phyloP scores from a whole-genome alignment of 2,888 invertebrate genomes.

The Odontomyia ornata region DNA sequence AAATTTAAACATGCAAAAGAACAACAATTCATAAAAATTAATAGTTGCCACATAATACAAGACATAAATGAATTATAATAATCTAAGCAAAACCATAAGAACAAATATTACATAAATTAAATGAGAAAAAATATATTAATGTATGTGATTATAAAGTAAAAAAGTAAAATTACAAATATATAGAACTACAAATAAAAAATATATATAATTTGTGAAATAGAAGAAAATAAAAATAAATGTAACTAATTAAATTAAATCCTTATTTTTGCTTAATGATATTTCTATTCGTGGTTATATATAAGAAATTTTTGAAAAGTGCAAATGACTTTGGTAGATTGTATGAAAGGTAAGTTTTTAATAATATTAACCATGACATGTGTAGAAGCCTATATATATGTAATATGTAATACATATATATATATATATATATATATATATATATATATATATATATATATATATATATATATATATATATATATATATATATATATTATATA shows the following conservation, averaged over 20 bases:
- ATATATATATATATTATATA: no score
- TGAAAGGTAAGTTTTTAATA: no score
- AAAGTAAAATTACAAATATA: constrained; percentile 40
- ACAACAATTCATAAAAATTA: constrained; percentile 37
- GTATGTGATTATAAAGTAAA: constrained; percentile 44
- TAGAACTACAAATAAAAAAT: constrained; percentile 38
- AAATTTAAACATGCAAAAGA: constrained; percentile 27
- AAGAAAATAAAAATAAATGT: constrained; percentile 45
- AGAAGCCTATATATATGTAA: no score
- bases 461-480: no score
- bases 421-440: no score
- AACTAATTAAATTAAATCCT: constrained; percentile 44
- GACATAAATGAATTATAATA: constrained; percentile 1
- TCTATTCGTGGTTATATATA: no score
- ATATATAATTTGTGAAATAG: constrained; percentile 45
- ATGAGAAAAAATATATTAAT: constrained; percentile 42
- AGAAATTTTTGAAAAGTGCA: no score
- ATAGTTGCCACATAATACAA: constrained; percentile 27
- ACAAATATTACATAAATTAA: constrained; percentile 33
- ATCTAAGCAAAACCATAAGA: constrained; percentile 35
- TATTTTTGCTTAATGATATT: no score
- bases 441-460: no score
- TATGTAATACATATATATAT: no score
- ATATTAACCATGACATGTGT: no score
- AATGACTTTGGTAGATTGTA: no score